Evolutionary conservation across 2,113 vertebrate species (phyloP), one percentile per base, ranked within the genome.

Genomic region (Bambusicola thoracicus): DNA sequence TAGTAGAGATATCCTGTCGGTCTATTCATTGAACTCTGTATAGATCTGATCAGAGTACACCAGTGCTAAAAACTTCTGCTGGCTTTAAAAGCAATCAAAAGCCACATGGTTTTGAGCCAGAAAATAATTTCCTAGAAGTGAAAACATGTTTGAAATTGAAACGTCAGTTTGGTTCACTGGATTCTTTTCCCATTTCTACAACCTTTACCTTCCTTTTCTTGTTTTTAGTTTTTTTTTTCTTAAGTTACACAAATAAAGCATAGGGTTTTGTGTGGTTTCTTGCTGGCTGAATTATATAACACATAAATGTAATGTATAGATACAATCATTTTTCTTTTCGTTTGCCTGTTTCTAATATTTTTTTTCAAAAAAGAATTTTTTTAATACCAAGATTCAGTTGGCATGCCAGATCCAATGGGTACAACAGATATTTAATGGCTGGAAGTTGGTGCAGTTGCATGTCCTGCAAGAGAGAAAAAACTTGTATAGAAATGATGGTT

Each of bases 21-120:
- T 43, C 46, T 89, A 53, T 77, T 93, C 89, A 85, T 19, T 92
- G 72, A 90, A 68, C 63, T 83, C 76, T 74, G 43, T 34, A 43
- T 77, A 77, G 70, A 73, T 53, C 91, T 32, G 43, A 77, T 43
- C 66, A 53, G 65, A 93, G 66, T 18, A 68, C 20, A 41, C n/a
- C 12, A 36, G 25, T 27, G 55, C n/a, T 62, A 85, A 85, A 83
- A 63, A 6, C 41, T 87, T 77, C 44, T 73, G 41, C 61, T 90
- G 74, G 46, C 29, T 67, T 77, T 4, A 46, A 82, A 88, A 56
- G 40, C 38, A 74, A 70, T 34, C 40, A 68, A 77, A 18, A 68
- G 17, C 13, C 41, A 49, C 0, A 0, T 32, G 44, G 63, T 55
- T 58, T 29, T 44, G 49, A 93, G 75, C 3, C 13, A 78, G 38